Percentiles rank a stretch among this genome's conserved stretches.
phyloP scores from a whole-genome alignment of 1,140 invertebrate species.

The Megathymus violae region DNA sequence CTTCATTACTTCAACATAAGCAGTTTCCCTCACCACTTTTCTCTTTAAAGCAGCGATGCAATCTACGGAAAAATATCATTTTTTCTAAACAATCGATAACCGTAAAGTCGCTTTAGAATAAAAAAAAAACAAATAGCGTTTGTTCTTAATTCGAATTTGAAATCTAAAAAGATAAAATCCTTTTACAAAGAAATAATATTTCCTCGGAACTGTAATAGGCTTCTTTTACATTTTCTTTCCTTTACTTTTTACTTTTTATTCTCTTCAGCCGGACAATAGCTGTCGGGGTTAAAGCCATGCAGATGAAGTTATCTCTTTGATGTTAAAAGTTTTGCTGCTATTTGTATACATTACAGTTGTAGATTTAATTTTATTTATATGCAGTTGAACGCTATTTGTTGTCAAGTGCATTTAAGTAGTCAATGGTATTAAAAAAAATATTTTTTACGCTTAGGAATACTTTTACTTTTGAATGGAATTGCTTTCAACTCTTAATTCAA shows the following conservation, averaged over 20 bases:
- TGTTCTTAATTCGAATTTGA: not conserved
- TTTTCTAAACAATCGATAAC: not conserved
- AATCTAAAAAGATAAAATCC: not conserved
- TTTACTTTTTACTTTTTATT: conserved; percentile 23
- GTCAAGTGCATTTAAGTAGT: conserved; percentile 23
- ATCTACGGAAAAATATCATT: too few relatives aligned
- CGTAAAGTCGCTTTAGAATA: not conserved
- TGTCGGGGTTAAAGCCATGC: conserved; percentile 29
- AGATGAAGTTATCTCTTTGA: conserved; percentile 35
- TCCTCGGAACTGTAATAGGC: conserved; percentile 18
- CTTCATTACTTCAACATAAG: too few relatives aligned
- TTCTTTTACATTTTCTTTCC: conserved; percentile 18
- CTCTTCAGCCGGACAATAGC: conserved; percentile 26
- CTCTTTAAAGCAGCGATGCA: too few relatives aligned
- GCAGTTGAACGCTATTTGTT: conserved; percentile 27
- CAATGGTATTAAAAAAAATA: too few relatives aligned
- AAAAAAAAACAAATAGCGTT: not conserved
- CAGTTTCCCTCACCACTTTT: too few relatives aligned
- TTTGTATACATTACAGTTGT: conserved; percentile 34
- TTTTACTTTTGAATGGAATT: too few relatives aligned
- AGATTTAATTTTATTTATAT: conserved; percentile 32
- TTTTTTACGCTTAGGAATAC: too few relatives aligned
- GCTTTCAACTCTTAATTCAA: too few relatives aligned
- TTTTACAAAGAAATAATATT: conserved; percentile 26
- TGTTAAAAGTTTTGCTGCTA: conserved; percentile 33